Conservation (phyloP, 2,113 vertebrate genomes). For the Austrofundulus limnaeus region DNA sequence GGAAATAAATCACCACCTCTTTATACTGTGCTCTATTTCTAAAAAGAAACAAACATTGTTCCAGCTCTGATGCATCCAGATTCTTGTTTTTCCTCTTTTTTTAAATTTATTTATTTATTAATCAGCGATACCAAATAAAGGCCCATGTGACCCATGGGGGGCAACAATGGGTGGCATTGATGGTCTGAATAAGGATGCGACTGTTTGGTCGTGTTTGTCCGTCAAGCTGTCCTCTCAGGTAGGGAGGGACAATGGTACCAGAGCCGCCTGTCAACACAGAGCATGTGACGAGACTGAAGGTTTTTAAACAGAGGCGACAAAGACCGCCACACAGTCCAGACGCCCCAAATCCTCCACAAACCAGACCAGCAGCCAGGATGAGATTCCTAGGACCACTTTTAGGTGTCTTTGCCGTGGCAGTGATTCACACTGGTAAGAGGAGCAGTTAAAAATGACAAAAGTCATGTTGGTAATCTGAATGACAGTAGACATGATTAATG, state of each 20-base stretch:
- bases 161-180: constrained; percentile 71
- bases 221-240: constrained; percentile 70
- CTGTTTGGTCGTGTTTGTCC: constrained; percentile 64
- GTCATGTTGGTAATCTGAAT: no score
- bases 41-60: constrained; percentile 55
- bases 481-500: no score
- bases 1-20: background rate
- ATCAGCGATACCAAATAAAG: constrained; percentile 56
- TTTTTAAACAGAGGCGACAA: constrained; percentile 61
- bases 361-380: constrained; percentile 56
- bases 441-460: background rate
- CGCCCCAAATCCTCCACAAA: background rate
- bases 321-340: constrained; percentile 24
- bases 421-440: constrained; percentile 65
- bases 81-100: background rate
- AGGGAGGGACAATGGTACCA: constrained; percentile 74
- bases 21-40: constrained; percentile 3
- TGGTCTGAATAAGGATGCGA: constrained; percentile 63
- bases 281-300: constrained; percentile 68
- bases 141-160: constrained; percentile 59
- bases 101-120: background rate
- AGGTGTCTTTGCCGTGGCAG: constrained; percentile 62
- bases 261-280: constrained; percentile 56
- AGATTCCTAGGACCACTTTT: constrained; percentile 51
- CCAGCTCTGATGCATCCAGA: constrained; percentile 21